Base-by-base conservation (phyloP, 2,797 vertebrate genomes). In the Malurus leucopterus region DNA sequence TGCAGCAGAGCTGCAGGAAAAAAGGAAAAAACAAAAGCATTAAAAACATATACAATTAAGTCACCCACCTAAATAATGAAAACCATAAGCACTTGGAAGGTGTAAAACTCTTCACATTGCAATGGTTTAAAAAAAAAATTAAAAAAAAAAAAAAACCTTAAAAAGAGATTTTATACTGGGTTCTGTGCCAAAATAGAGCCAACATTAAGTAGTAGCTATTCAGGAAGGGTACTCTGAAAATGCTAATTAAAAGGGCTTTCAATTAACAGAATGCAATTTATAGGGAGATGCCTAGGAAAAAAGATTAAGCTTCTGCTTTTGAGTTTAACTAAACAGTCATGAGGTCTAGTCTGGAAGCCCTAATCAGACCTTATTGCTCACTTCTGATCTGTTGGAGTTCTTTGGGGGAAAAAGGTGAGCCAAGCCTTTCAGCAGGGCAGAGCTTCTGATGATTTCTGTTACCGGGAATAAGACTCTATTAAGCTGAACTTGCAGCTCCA, bases 171-270 rank as follows among this genome's bases (percentile, higher is more conserved):
- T 86, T 82, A 34, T 63, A 38, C 23, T 47, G 15, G 32, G 29
- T 89, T 53, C 27, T 64, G 27, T 41, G 40, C 64, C 77, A 92
- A 93, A 86, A 61, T 19, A 71, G 21, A 84, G 32, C 36, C 64
- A 86, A 76, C 20, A 34, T 69, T 72, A 91, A 84, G 75, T 75
- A 84, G 58, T 19, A 34, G 49, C 30, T 70, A 76, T 71, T 81
- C 71, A 71, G 84, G 74, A 90, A 54, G 15, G 10, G 18, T 73
- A 76, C 22, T 81, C 49, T 68, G 64, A 81, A 92, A 88, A 81
- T 73, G 68, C 68, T 86, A 76, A 92, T 89, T 92, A 53, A 63
- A 89, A 84, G 16, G 36, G 11, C 8, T 76, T 92, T 88, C 50
- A 64, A 58, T 88, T 91, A 88, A 84, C 29, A 50, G 38, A 91